Percentiles rank a stretch among this genome's conserved stretches.
These are phyloP conservation scores for Ptychobarbus kaznakovi DNA, from an alignment of 2,797 vertebrate genomes.

Conservation along the genomic window DNA sequence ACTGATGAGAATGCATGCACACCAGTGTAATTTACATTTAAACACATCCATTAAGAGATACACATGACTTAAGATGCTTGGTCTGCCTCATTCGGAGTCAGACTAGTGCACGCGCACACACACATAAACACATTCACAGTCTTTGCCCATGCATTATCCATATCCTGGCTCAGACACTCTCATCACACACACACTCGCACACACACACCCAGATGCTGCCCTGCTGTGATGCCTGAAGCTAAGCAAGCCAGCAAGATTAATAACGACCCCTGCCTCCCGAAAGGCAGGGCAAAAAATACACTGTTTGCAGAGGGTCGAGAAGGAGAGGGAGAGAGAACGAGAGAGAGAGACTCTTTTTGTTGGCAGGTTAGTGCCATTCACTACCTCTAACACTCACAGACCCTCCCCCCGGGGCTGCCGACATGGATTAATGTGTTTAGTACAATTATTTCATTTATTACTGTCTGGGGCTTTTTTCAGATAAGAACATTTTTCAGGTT, in stretches of 20 bases:
- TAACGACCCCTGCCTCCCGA: slow-evolving; percentile 81
- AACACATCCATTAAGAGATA: slow-evolving; percentile 50
- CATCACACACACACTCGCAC: slow-evolving; percentile 46
- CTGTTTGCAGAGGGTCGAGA: slow-evolving; percentile 75
- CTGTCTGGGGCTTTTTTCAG: slow-evolving; percentile 79
- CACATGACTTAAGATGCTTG: slow-evolving; percentile 53
- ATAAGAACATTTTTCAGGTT: slow-evolving; percentile 85
- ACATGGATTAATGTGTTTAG: slow-evolving; percentile 80
- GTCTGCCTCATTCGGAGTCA: slow-evolving; percentile 47
- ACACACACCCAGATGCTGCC: slow-evolving; percentile 72
- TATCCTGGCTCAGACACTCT: slow-evolving; percentile 56
- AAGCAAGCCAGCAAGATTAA: slow-evolving; percentile 83
- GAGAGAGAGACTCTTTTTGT: slow-evolving; percentile 65
- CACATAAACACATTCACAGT: slow-evolving; percentile 37
- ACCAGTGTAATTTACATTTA: slow-evolving; percentile 54
- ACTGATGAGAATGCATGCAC: slow-evolving; percentile 49
- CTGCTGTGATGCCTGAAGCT: slow-evolving; percentile 80
- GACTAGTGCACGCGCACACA: slow-evolving; percentile 20
- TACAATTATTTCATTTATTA: slow-evolving; percentile 84
- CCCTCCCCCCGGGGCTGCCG: slow-evolving; percentile 49
- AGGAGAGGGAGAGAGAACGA: slow-evolving; percentile 59
- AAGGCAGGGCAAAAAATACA: slow-evolving; percentile 81
- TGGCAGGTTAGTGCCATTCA: slow-evolving; percentile 69
- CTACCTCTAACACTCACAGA: slow-evolving; percentile 65
- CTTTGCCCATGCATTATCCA: slow-evolving; percentile 56